These are phyloP conservation scores for Zootermopsis nevadensis DNA, from an alignment of 2,888 invertebrate species.

Conservation along the genomic window DNA sequence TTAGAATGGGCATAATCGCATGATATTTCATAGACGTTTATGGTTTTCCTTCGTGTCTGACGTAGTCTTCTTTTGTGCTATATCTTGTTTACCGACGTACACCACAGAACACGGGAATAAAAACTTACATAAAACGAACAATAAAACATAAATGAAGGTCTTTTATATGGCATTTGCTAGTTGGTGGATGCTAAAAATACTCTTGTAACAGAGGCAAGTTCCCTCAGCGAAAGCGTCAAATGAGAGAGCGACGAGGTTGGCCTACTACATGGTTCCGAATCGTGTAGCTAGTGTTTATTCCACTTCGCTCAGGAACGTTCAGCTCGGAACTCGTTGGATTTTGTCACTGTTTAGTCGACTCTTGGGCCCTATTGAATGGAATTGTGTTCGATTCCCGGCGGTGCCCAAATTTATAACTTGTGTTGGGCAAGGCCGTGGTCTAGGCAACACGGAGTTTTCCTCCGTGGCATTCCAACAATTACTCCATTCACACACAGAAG, in stretches of 20 bases:
- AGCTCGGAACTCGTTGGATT: no score
- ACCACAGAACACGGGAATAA: neutral
- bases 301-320: neutral
- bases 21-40: neutral
- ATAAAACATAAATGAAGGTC: neutral
- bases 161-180: neutral
- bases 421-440: no score
- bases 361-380: no score
- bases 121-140: neutral
- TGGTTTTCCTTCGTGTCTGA: neutral
- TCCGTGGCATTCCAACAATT: no score
- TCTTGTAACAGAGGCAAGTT: neutral
- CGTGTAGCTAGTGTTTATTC: neutral
- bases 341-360: no score
- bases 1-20: neutral
- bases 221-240: neutral
- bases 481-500: no score
- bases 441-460: no score
- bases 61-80: neutral
- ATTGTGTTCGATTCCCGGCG: no score
- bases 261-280: neutral
- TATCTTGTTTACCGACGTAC: neutral
- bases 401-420: no score
- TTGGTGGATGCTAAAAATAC: slow-evolving; percentile 17
- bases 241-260: neutral